Percentiles rank a stretch among this genome's conserved stretches.
Evolutionary conservation across 2,113 vertebrate genomes (phyloP).

Genomic region (Poicephalus gulielmi): DNA sequence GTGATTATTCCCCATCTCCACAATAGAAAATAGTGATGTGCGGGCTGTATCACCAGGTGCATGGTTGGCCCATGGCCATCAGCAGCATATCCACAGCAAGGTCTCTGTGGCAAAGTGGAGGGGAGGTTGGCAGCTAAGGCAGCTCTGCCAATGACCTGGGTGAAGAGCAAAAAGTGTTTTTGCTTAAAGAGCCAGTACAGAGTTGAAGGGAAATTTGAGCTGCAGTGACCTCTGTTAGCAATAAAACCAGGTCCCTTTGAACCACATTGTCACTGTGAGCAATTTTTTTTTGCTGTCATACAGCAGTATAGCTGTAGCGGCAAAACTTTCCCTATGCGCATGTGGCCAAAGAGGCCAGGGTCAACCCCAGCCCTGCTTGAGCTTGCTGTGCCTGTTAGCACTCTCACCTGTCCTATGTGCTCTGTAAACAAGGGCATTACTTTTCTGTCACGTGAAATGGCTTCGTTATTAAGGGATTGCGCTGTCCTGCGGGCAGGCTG

Average conservation of each 20-base stretch:
- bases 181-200: rapidly evolving
- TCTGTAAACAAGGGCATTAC: not conserved
- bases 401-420: not conserved
- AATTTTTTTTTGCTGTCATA: not conserved
- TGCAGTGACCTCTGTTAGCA: not conserved
- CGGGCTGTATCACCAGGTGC: not conserved
- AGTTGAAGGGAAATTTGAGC: not conserved
- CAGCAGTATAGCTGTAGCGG: not conserved
- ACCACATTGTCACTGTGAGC: not conserved
- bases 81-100: not conserved
- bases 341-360: not conserved
- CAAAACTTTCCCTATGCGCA: not conserved
- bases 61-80: not conserved
- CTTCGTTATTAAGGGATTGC: not conserved
- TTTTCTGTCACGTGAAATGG: not conserved
- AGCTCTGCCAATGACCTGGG: not conserved
- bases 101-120: not conserved
- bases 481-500: not conserved
- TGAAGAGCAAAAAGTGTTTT: not conserved
- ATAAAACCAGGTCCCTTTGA: not conserved
- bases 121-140: not conserved
- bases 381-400: not conserved
- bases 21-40: not conserved
- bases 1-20: not conserved
- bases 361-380: not conserved